Evolutionary conservation across 2,888 invertebrate species (phyloP).

Genomic region (Pandemis heparana): DNA sequence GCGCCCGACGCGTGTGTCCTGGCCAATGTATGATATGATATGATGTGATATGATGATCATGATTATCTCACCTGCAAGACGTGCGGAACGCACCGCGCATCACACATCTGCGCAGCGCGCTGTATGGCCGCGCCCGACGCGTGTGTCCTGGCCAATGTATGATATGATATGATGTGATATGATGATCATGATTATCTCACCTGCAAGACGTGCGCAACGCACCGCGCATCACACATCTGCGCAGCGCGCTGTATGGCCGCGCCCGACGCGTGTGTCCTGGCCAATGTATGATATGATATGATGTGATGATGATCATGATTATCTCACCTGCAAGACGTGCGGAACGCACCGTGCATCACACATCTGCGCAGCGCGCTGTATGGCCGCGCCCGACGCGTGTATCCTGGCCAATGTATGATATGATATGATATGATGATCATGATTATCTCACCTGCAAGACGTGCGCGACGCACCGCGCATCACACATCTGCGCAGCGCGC

Average conservation of each 20-base stretch:
- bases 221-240: slow-evolving; percentile 47
- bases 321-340: slow-evolving; percentile 47
- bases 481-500: slow-evolving; percentile 47
- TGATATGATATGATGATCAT: too few species aligned
- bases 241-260: slow-evolving; percentile 47
- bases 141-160: slow-evolving; percentile 48
- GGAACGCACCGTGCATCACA: slow-evolving; percentile 47
- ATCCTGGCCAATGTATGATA: slow-evolving; percentile 48
- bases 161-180: slow-evolving; percentile 29
- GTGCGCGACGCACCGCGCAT: slow-evolving; percentile 42
- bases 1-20: slow-evolving; percentile 48
- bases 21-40: slow-evolving; percentile 46
- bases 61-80: slow-evolving; percentile 46
- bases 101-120: slow-evolving; percentile 47
- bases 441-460: slow-evolving; percentile 46
- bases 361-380: slow-evolving; percentile 47
- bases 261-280: slow-evolving; percentile 48
- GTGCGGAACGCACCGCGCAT: slow-evolving; percentile 42
- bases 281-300: too few species aligned
- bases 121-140: slow-evolving; percentile 46
- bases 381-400: slow-evolving; percentile 46
- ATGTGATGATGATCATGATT: too few species aligned
- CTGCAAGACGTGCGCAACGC: slow-evolving; percentile 44
- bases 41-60: too few species aligned
- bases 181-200: slow-evolving; percentile 35